These are phyloP conservation scores for Acrobasis suavella DNA, from an alignment of 2,888 invertebrate genomes.

Conservation along the genomic window DNA sequence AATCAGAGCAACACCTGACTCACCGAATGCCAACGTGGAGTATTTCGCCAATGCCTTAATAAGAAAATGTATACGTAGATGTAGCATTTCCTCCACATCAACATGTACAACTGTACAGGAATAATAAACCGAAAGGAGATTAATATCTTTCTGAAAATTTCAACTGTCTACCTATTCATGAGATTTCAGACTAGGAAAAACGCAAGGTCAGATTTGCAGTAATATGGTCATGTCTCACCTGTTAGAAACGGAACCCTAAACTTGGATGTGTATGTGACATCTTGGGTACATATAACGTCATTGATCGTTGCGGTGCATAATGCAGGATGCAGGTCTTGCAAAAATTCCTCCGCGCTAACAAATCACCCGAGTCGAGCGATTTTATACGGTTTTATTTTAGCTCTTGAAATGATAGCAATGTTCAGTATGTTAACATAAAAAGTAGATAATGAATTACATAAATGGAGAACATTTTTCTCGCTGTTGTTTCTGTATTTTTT, in stretches of 20 bases:
- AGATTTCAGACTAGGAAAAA: no score
- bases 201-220: no score
- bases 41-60: constrained; percentile 1
- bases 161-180: no score
- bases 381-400: background rate
- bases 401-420: constrained; percentile 1
- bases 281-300: background rate
- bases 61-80: no score
- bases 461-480: background rate
- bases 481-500: background rate
- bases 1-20: constrained; percentile 30
- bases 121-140: no score
- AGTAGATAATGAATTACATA: background rate
- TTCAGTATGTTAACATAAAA: background rate
- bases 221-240: no score
- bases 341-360: constrained; percentile 14
- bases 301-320: background rate
- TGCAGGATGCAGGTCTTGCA: constrained; percentile 18
- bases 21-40: constrained; percentile 21
- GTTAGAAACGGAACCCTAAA: no score
- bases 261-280: no score
- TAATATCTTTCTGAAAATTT: no score
- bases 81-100: no score
- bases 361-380: background rate
- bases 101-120: no score